A percentile compares a stretch with the other conserved stretches of the same genome.
These are phyloP conservation scores for Apistogramma diplotaenia DNA, from an alignment of 2,113 vertebrate species.

Conservation along the genomic window DNA sequence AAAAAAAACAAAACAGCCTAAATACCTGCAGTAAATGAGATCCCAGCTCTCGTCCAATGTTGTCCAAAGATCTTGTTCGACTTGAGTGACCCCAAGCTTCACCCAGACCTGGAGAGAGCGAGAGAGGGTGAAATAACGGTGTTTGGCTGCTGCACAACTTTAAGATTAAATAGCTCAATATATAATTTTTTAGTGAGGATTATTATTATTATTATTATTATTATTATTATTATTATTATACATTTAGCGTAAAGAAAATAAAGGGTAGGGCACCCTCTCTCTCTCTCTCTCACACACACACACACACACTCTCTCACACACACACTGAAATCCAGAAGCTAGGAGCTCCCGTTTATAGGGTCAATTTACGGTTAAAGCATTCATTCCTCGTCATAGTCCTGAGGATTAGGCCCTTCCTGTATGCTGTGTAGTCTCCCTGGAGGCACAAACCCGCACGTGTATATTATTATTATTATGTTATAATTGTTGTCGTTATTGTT, in stretches of 20 bases:
- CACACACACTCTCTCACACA: not conserved
- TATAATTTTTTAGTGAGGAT: not conserved
- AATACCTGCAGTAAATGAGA: conserved; percentile 93
- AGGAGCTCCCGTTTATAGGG: not conserved
- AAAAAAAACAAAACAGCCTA: not conserved
- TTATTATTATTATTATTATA: not conserved
- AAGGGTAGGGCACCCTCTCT: not conserved
- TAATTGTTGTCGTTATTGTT: not conserved
- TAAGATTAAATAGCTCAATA: not conserved
- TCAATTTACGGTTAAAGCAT: not conserved
- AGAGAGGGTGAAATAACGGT: not conserved
- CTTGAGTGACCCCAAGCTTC: conserved; percentile 93
- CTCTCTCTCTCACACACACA: not conserved
- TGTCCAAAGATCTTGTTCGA: conserved; percentile 87
- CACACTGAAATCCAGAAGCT: not conserved
- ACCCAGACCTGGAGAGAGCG: conserved; percentile 82
- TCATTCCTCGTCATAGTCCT: not conserved
- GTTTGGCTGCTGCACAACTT: not conserved
- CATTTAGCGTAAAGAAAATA: not conserved
- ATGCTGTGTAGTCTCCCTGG: not conserved
- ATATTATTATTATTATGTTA: not conserved
- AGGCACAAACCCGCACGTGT: not conserved
- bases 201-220: not conserved
- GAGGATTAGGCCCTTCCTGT: not conserved
- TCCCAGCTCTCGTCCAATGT: conserved; percentile 90